Conservation (phyloP, 2,113 vertebrate species). For the Anser cygnoides region DNA sequence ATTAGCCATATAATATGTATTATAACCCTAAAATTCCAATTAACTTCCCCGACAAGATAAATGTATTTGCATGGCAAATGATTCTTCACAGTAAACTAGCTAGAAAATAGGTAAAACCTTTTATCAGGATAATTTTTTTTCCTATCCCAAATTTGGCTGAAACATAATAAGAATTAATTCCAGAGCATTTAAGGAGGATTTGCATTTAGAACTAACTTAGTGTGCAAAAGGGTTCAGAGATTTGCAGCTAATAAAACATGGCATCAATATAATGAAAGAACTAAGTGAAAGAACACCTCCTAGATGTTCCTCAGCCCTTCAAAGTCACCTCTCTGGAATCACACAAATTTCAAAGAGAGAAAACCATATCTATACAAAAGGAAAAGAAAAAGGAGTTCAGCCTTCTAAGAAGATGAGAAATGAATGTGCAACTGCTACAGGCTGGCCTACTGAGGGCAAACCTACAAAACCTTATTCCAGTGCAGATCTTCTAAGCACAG, state of each 20-base stretch:
- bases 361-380: not conserved
- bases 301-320: not conserved
- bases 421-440: not conserved
- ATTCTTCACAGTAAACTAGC: not conserved
- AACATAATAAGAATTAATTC: not conserved
- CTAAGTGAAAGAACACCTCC: not conserved
- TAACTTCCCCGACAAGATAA: not conserved
- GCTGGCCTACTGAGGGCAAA: not conserved
- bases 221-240: not conserved
- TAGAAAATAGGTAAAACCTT: not conserved
- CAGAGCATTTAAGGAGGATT: not conserved
- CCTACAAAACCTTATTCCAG: not conserved
- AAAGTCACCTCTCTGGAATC: not conserved
- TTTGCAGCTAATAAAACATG: not conserved
- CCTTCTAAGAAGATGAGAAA: not conserved
- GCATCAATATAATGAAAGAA: not conserved
- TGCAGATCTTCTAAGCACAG: not conserved
- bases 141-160: not conserved
- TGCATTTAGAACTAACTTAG: not conserved
- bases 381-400: rapidly evolving
- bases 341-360: not conserved
- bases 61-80: not conserved
- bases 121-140: not conserved
- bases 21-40: not conserved
- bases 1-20: not conserved